Conservation (phyloP, 1,140 invertebrate species). For the Saccostrea cuccullata region DNA sequence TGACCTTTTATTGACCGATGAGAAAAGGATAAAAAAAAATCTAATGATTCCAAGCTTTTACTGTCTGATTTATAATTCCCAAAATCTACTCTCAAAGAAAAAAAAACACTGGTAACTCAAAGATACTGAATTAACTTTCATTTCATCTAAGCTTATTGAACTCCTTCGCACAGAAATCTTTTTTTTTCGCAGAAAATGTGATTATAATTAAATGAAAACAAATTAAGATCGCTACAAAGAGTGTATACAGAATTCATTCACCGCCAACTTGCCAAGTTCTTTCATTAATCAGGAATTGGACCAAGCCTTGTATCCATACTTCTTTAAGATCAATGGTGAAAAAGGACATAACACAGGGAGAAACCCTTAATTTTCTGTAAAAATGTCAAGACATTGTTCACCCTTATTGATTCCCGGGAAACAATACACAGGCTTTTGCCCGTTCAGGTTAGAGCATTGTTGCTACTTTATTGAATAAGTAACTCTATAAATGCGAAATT, state of each 20-base stretch:
- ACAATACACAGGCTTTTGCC: not conserved
- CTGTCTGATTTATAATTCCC: no score
- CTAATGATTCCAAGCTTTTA: no score
- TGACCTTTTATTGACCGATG: no score
- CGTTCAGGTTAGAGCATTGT: not conserved
- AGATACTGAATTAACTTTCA: slow-evolving; percentile 6
- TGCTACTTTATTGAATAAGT: not conserved
- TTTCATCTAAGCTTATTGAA: not conserved
- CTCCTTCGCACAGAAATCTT: not conserved
- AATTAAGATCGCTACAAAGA: not conserved
- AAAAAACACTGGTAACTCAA: not conserved
- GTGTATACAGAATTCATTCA: not conserved
- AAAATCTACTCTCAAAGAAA: not conserved
- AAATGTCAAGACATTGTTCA: not conserved
- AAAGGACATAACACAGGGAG: not conserved
- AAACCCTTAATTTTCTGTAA: not conserved
- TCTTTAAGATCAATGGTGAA: not conserved
- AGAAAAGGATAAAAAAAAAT: no score
- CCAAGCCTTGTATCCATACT: not conserved
- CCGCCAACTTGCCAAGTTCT: not conserved
- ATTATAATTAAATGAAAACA: not conserved
- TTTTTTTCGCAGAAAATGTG: not conserved
- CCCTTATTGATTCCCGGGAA: not conserved
- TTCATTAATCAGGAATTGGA: not conserved
- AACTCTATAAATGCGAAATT: not conserved